Conservation (phyloP, 2,113 vertebrate species). For the Spea bombifrons region DNA sequence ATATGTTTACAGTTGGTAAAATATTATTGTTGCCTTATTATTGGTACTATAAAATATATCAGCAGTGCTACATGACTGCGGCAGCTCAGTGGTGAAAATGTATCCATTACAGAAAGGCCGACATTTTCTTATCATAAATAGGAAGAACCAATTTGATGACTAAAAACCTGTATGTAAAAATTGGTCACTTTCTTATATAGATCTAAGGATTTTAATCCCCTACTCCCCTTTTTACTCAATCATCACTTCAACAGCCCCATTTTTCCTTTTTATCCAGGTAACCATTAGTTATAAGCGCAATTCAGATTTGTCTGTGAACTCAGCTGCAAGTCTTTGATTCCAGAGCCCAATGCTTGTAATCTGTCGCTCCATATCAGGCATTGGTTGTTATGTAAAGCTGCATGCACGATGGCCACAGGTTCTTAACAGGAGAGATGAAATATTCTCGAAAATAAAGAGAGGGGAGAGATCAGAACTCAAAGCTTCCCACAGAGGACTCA, state of each 20-base stretch:
- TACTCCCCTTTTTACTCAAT: not conserved
- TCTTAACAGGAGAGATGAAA: conserved; percentile 45
- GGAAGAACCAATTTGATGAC: not conserved
- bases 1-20: not conserved
- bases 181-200: not conserved
- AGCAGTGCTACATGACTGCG: too few species aligned
- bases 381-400: conserved; percentile 46
- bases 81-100: too few species aligned
- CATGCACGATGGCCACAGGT: conserved; percentile 30
- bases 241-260: conserved; percentile 10
- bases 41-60: not conserved
- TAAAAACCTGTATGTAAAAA: not conserved
- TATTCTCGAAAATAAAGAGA: conserved; percentile 44
- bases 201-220: conserved; percentile 8
- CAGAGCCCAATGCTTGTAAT: conserved; percentile 40
- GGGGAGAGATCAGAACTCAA: conserved; percentile 39
- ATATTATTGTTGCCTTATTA: not conserved
- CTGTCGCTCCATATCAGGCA: conserved; percentile 33
- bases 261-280: conserved; percentile 31
- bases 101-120: not conserved
- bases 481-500: conserved; percentile 31
- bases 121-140: not conserved
- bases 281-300: conserved; percentile 13
- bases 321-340: conserved; percentile 38
- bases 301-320: conserved; percentile 37